phyloP scores from a whole-genome alignment of 1,140 invertebrate genomes.

The Musca vetustissima region DNA sequence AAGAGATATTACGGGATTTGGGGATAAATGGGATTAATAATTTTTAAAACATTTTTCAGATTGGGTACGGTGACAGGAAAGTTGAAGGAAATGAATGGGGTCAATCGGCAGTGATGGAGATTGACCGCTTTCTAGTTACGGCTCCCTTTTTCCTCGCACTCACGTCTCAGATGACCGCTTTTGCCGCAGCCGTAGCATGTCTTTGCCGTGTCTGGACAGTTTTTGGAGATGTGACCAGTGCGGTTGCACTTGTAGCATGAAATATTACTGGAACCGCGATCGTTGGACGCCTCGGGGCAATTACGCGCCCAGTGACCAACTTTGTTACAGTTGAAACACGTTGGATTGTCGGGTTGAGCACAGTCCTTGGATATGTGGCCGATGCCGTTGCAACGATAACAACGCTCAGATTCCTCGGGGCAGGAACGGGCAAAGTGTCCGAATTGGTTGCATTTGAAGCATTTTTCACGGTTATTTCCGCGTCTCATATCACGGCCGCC shows the following conservation, averaged over 20 bases:
- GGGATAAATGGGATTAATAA: not conserved
- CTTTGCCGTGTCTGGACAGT: constrained; percentile 82
- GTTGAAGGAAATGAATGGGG: constrained; percentile 4
- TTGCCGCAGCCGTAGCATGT: constrained; percentile 88
- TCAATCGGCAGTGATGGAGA: constrained; percentile 17
- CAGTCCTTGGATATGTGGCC: constrained; percentile 91
- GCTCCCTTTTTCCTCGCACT: constrained; percentile 74
- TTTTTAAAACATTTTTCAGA: constrained; percentile 20
- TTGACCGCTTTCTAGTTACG: constrained; percentile 42
- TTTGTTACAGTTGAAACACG: constrained; percentile 88
- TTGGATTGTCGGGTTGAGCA: constrained; percentile 75
- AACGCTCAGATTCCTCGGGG: constrained; percentile 81
- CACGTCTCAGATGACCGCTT: constrained; percentile 85
- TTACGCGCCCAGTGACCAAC: constrained; percentile 84
- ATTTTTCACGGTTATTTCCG: constrained; percentile 74
- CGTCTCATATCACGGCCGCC: constrained; percentile 51
- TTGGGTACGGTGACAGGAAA: constrained; percentile 21
- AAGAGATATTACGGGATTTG: not conserved
- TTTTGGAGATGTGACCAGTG: constrained; percentile 83
- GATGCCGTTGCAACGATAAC: constrained; percentile 76
- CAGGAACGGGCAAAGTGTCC: constrained; percentile 92
- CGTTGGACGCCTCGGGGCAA: constrained; percentile 69
- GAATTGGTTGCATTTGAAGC: constrained; percentile 93
- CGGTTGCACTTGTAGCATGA: constrained; percentile 89
- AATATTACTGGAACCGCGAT: constrained; percentile 58